A percentile compares a stretch with the other conserved stretches of the same genome.
These are phyloP conservation scores for Serripes groenlandicus DNA, from an alignment of 2,888 invertebrate genomes.

Conservation along the genomic window DNA sequence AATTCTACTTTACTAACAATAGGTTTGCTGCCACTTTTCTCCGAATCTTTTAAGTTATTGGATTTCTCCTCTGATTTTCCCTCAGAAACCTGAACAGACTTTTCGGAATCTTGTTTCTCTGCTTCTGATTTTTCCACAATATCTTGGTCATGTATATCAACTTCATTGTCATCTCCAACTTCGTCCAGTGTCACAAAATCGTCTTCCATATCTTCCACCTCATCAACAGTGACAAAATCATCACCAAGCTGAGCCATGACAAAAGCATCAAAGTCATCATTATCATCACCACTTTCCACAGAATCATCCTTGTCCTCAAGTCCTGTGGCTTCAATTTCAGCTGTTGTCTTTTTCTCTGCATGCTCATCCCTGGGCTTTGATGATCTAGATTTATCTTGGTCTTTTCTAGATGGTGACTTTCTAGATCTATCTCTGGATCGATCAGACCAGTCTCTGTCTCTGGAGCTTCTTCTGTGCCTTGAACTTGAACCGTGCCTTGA, in stretches of 20 bases:
- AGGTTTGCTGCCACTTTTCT: neutral
- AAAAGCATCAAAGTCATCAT: conserved; percentile 28
- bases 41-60: neutral
- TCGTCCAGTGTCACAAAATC: conserved; percentile 33
- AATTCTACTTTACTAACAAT: neutral
- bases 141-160: neutral
- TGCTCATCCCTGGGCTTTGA: neutral
- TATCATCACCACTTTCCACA: neutral
- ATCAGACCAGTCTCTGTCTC: neutral
- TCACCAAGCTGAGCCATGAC: conserved; percentile 36
- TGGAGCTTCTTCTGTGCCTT: neutral
- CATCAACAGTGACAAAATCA: conserved; percentile 49
- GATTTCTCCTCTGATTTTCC: neutral
- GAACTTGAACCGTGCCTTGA: neutral
- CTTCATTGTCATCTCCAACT: neutral
- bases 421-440: neutral
- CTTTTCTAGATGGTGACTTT: neutral
- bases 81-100: neutral
- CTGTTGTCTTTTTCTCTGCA: neutral
- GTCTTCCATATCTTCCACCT: conserved; percentile 11
- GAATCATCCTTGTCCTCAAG: conserved; percentile 3
- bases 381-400: neutral
- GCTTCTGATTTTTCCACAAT: neutral
- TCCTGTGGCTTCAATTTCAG: neutral
- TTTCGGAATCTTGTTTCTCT: neutral